Conservation (phyloP, 2,888 invertebrate genomes). For the Diaprepes abbreviatus region DNA sequence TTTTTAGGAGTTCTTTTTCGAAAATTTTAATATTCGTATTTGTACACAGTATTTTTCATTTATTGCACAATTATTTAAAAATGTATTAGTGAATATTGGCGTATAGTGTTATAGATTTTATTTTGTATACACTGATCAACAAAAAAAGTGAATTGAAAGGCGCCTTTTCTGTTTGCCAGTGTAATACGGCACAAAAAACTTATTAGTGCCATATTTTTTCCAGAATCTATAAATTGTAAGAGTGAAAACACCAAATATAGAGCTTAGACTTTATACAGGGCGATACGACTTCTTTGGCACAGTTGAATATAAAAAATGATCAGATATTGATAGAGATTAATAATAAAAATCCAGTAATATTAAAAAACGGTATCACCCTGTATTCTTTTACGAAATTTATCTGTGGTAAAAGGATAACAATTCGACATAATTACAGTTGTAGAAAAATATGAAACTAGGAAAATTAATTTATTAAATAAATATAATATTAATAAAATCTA, state of each 20-base stretch:
- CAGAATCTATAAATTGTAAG: constrained; percentile 26
- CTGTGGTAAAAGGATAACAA: constrained; percentile 10
- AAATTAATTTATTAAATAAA: too few relatives aligned
- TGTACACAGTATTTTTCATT: constrained; percentile 48
- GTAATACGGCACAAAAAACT: constrained; percentile 20
- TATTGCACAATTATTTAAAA: constrained; percentile 41
- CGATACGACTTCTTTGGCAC: constrained; percentile 9
- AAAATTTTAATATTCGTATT: constrained; percentile 34
- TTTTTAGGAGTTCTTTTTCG: constrained; percentile 42
- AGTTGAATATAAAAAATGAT: background rate
- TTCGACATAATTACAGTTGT: too few relatives aligned
- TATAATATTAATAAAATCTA: too few relatives aligned
- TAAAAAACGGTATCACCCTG: background rate
- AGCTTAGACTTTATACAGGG: constrained; percentile 41
- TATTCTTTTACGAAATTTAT: background rate
- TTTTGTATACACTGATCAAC: background rate
- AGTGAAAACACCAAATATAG: constrained; percentile 48
- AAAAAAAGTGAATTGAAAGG: too few relatives aligned
- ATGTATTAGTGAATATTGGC: constrained; percentile 18
- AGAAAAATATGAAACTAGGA: too few relatives aligned
- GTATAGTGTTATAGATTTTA: constrained; percentile 24
- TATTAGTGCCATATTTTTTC: constrained; percentile 24
- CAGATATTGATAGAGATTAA: background rate
- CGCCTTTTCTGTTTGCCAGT: too few relatives aligned
- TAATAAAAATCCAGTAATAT: constrained; percentile 2